Evolutionary conservation across 2,113 vertebrate genomes (phyloP).

Genomic region (Trachemys scripta): DNA sequence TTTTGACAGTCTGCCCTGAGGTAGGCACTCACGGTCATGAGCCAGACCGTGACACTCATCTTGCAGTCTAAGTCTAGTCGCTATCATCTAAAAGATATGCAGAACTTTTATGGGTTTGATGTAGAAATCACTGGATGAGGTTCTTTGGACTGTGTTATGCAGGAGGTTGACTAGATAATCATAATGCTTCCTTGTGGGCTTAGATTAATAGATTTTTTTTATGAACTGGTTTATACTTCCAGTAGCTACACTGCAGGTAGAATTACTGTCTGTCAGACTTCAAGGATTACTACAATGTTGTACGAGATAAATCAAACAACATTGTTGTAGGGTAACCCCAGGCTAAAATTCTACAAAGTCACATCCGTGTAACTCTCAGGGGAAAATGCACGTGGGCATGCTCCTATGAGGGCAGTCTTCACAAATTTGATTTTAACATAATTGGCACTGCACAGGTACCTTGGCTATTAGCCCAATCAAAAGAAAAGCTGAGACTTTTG

Average conservation of each 20-base stretch:
- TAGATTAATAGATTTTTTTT: neutral
- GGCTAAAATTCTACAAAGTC: neutral
- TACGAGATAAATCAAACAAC: neutral
- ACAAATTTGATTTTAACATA: neutral
- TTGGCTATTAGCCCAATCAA: neutral
- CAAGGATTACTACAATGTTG: neutral
- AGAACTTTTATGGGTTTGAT: neutral
- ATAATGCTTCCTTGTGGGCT: neutral
- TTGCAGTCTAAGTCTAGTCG: neutral
- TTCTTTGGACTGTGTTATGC: neutral
- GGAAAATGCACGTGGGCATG: neutral
- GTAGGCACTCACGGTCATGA: neutral
- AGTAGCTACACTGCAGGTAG: neutral
- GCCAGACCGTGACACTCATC: neutral
- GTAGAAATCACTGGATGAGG: neutral
- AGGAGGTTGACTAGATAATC: neutral
- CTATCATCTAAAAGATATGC: neutral
- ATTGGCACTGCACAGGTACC: neutral
- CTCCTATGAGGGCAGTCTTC: neutral
- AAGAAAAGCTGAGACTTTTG: neutral
- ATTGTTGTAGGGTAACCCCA: neutral
- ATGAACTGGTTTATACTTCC: neutral
- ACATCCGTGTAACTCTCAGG: neutral
- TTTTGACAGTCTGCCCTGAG: too few relatives aligned
- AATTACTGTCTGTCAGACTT: neutral